Evolutionary conservation across 2,888 invertebrate species (phyloP).

Genomic region (Limenitis camilla): DNA sequence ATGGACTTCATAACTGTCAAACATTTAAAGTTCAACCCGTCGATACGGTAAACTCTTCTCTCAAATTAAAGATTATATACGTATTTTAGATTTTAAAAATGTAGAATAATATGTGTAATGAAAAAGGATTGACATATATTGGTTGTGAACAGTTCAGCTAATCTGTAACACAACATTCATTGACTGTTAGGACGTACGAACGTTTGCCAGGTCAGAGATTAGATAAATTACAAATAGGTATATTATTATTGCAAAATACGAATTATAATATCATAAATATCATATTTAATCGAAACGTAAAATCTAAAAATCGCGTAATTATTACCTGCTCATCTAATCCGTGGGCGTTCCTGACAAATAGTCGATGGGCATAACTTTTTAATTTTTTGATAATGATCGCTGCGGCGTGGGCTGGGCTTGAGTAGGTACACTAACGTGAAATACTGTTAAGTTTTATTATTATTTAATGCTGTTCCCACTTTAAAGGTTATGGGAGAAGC

Average conservation of each 20-base stretch:
- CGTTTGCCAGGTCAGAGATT: background rate
- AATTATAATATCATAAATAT: conserved; percentile 10
- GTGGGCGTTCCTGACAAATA: conserved; percentile 56
- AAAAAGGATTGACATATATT: too few relatives aligned
- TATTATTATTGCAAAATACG: conserved; percentile 1
- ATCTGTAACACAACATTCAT: too few relatives aligned
- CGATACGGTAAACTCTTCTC: too few relatives aligned
- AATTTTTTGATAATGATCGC: conserved; percentile 58
- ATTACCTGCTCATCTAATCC: conserved; percentile 34
- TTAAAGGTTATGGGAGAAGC: background rate
- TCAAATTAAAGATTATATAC: too few relatives aligned
- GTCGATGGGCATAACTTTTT: conserved; percentile 52
- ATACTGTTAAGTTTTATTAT: conserved; percentile 15
- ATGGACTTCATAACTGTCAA: too few relatives aligned
- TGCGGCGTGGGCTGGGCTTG: conserved; percentile 26
- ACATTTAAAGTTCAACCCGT: too few relatives aligned
- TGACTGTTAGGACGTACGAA: too few relatives aligned
- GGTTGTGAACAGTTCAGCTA: too few relatives aligned
- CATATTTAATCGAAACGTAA: conserved; percentile 13
- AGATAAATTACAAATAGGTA: background rate
- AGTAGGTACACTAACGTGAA: conserved; percentile 7
- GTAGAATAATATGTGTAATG: too few relatives aligned
- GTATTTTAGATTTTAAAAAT: too few relatives aligned
- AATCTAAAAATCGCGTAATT: conserved; percentile 26
- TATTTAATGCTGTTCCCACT: background rate